These are phyloP conservation scores for Ariolimax columbianus DNA, from an alignment of 2,888 invertebrate species.

Conservation along the genomic window DNA sequence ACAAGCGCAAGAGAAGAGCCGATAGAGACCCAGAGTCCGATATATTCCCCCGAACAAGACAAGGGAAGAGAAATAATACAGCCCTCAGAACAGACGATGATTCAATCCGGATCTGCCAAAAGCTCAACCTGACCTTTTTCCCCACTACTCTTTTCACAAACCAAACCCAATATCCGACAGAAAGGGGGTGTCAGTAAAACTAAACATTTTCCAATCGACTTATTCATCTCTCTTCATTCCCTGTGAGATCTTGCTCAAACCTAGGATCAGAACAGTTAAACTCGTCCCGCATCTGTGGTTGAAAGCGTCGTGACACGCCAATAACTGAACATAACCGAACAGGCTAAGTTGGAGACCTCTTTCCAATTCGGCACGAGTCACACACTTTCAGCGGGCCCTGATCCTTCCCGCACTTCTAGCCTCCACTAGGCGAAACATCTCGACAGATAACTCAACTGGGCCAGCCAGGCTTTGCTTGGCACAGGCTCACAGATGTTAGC, in stretches of 20 bases:
- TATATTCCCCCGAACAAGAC: constrained; percentile 8
- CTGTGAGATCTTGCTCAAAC: not conserved
- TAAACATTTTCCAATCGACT: not conserved
- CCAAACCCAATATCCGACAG: not conserved
- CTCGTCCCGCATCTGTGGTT: not conserved
- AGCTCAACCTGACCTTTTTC: not conserved
- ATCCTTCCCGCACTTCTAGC: not conserved
- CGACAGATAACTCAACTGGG: not conserved
- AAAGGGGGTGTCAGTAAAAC: not conserved
- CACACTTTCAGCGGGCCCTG: not conserved
- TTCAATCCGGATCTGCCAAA: constrained; percentile 1
- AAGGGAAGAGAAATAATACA: not conserved
- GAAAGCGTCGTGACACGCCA: no score
- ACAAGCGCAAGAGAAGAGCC: not conserved
- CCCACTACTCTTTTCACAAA: not conserved
- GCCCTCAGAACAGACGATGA: not conserved
- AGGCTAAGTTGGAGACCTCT: not conserved
- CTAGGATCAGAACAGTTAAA: not conserved
- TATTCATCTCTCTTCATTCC: not conserved
- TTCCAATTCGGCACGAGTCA: not conserved
- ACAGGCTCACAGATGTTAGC: not conserved
- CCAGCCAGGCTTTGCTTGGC: not conserved
- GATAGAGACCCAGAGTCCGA: not conserved
- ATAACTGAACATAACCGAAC: no score
- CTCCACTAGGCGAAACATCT: constrained; percentile 3